phyloP scores from a whole-genome alignment of 2,797 vertebrate species.

The Gymnodraco acuticeps region DNA sequence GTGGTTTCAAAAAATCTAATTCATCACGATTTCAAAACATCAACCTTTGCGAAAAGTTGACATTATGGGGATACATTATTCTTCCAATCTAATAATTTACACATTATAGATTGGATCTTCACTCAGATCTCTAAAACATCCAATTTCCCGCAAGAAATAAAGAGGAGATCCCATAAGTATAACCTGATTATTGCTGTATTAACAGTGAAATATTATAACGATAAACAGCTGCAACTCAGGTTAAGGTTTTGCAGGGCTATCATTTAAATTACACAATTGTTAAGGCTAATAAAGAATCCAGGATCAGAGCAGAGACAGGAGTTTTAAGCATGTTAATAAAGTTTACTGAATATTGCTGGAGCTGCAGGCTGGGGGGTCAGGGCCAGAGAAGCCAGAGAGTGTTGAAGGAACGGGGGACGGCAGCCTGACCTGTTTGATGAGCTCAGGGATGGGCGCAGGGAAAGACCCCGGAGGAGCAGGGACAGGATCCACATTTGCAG shows the following conservation, averaged over 20 bases:
- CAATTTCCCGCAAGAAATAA: slow-evolving; percentile 1
- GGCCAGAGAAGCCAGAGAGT: too few species aligned
- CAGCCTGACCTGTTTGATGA: too few species aligned
- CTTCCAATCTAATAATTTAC: neutral
- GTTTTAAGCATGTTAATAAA: too few species aligned
- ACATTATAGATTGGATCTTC: neutral
- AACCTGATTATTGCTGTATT: slow-evolving; percentile 4
- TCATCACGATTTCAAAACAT: slow-evolving; percentile 12
- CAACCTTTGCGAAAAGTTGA: slow-evolving; percentile 1
- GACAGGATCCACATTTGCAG: too few species aligned
- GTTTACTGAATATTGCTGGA: too few species aligned
- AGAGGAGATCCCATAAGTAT: neutral
- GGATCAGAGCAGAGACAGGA: too few species aligned
- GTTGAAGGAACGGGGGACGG: too few species aligned
- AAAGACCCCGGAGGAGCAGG: too few species aligned
- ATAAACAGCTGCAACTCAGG: neutral
- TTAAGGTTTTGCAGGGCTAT: neutral
- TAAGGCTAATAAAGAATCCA: too few species aligned
- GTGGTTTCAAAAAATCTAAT: slow-evolving; percentile 10
- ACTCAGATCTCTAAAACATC: neutral
- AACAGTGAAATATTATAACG: neutral
- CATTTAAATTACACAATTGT: slow-evolving; percentile 13
- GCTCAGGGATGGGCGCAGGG: too few species aligned
- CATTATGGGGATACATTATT: neutral
- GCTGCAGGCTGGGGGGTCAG: too few species aligned